phyloP scores from a whole-genome alignment of 2,113 vertebrate genomes.

The Jaculus jaculus region DNA sequence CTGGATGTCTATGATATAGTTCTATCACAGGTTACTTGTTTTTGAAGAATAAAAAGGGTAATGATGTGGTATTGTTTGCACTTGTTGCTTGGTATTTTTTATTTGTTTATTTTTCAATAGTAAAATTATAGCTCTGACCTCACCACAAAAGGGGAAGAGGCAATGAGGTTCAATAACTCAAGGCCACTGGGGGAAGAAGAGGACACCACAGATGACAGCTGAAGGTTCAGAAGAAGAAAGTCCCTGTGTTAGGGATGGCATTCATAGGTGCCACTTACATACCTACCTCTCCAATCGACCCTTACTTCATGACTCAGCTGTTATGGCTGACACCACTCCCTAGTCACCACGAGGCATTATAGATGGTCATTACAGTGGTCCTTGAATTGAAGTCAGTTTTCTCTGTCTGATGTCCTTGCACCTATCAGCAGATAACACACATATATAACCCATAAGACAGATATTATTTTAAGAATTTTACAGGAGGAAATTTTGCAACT shows the following conservation, averaged over 20 bases:
- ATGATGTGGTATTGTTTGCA: not conserved
- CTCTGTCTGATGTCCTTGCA: conserved; percentile 9
- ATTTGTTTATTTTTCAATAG: too few relatives aligned
- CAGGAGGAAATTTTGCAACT: not conserved
- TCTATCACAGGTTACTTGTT: not conserved
- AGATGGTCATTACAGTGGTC: not conserved
- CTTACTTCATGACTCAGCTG: not conserved
- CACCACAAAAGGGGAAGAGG: not conserved
- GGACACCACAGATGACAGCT: not conserved
- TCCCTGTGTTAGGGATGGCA: not conserved
- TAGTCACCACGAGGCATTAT: not conserved
- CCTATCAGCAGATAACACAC: not conserved
- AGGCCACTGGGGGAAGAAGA: not conserved
- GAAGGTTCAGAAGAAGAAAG: conserved; percentile 1
- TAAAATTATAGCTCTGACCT: not conserved
- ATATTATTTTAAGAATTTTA: conserved; percentile 11
- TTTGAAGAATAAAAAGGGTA: conserved; percentile 2
- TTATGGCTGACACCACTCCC: not conserved
- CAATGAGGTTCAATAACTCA: not conserved
- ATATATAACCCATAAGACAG: not conserved
- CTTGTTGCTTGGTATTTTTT: conserved; percentile 21
- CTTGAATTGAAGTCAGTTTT: not conserved
- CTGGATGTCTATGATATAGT: not conserved
- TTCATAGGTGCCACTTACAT: not conserved
- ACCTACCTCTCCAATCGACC: not conserved